These are phyloP conservation scores for Neodiprion fabricii DNA, from an alignment of 1,140 invertebrate genomes.

Conservation along the genomic window DNA sequence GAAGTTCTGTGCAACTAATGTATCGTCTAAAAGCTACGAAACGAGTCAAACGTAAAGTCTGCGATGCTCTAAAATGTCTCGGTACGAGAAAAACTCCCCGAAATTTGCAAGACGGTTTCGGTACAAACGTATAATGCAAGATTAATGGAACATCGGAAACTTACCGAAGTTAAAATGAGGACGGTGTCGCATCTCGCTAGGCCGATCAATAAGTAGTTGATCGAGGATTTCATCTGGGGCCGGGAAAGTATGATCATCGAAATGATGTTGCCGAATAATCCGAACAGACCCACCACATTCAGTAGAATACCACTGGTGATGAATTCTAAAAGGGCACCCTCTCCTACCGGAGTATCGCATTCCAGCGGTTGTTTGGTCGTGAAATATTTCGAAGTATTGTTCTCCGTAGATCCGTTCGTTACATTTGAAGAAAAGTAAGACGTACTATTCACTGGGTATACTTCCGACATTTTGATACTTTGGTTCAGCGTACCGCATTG, in stretches of 20 bases:
- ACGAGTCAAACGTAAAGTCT: too few species aligned
- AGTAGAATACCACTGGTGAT: slow-evolving; percentile 84
- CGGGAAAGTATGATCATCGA: slow-evolving; percentile 90
- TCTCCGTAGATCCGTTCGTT: slow-evolving; percentile 27
- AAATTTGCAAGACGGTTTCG: too few species aligned
- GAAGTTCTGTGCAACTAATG: too few species aligned
- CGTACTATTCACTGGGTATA: background rate
- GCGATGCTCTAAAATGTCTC: too few species aligned
- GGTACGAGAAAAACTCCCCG: too few species aligned
- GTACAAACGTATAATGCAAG: too few species aligned
- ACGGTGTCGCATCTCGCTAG: slow-evolving; percentile 90
- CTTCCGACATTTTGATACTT: slow-evolving; percentile 33
- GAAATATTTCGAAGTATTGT: slow-evolving; percentile 14
- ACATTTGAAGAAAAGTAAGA: slow-evolving; percentile 29
- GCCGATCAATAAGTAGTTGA: slow-evolving; percentile 91
- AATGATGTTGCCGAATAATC: slow-evolving; percentile 88
- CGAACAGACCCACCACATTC: slow-evolving; percentile 81
- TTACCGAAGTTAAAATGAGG: slow-evolving; percentile 80
- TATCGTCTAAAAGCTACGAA: too few species aligned
- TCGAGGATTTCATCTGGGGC: slow-evolving; percentile 92
- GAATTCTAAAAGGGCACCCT: slow-evolving; percentile 74
- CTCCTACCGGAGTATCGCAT: slow-evolving; percentile 58
- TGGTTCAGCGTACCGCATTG: slow-evolving; percentile 15
- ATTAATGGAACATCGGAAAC: slow-evolving; percentile 15
- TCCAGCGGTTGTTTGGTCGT: slow-evolving; percentile 31